Evolutionary conservation across 2,888 invertebrate genomes (phyloP).

Genomic region (Cosmorhoe ocellata): DNA sequence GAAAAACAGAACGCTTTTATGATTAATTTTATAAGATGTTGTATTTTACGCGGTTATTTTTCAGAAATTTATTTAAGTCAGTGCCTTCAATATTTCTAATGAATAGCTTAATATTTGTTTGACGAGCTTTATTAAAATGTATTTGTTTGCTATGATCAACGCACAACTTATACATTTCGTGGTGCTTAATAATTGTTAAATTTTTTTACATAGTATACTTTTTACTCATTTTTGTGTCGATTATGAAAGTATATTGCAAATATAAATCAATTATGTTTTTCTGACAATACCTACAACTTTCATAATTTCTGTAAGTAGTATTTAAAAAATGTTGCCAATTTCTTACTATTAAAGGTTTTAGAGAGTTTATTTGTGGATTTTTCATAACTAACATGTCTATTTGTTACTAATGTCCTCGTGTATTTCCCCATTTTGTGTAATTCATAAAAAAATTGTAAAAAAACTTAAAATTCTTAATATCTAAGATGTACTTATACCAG

Average conservation of each 20-base stretch:
- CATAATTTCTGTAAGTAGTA: conserved; percentile 18
- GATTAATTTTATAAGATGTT: neutral
- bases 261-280: conserved; percentile 4
- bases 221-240: no score
- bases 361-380: conserved; percentile 25
- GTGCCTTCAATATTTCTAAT: conserved; percentile 12
- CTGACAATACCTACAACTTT: neutral
- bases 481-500: conserved; percentile 4
- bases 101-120: neutral
- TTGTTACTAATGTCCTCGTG: conserved; percentile 29
- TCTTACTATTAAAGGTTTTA: conserved; percentile 40
- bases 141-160: conserved; percentile 1
- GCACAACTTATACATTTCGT: conserved; percentile 7
- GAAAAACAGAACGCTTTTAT: neutral
- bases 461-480: conserved; percentile 14
- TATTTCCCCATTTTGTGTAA: conserved; percentile 6
- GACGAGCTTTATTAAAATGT: neutral
- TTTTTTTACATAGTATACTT: neutral
- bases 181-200: conserved; percentile 33
- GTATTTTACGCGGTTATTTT: neutral
- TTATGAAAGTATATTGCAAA: no score
- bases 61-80: conserved; percentile 5
- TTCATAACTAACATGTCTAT: conserved; percentile 35
- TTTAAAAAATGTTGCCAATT: conserved; percentile 40
- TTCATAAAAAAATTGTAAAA: conserved; percentile 22